Evolutionary conservation across 2,888 invertebrate genomes (phyloP), one percentile per base, ranked within the genome.

Genomic region (Bombylius discolor): DNA sequence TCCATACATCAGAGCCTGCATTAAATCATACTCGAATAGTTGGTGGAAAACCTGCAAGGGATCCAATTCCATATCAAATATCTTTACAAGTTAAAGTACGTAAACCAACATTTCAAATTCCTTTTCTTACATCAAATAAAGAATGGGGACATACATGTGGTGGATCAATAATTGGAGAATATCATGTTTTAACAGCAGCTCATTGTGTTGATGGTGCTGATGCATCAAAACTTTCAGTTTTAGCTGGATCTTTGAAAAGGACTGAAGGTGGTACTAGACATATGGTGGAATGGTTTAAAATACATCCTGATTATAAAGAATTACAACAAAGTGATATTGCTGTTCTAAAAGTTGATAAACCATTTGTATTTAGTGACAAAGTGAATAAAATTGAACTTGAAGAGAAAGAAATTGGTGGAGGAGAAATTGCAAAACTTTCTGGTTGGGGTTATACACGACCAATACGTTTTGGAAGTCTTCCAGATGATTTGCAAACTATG

Each of bases 311-410:
- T 57, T 73, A 70, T 51, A 55, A 67, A 51, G 68, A 70, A 42
- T 53, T 73, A 45, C 66, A 67, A 5, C 70, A 67, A 32, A 69
- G 71, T 53, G 73, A 73, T 53, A 70, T 73, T 53, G 72, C 73
- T 12, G 64, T 73, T 13, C 60, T 73, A 23, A 70, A 63, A 57
- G 64, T 73, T 14, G 66, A 67, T 52, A 66, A 66, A 3, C 64
- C 70, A 5, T 68, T 73, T 12, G 57, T 64, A 52, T 50, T 70
- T 58, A 64, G 61, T 11, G 59, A 64, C 34, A 68, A 64, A 1
- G 71, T 79, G 0, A 68, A 71, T 42, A 69, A 74, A 3, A 75
- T 82, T 42, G 68, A 68, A 57, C 68, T 70, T 8, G 65, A 64
- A 39, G 65, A 68, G 52, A 61, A 60, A 36, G 56, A 61, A 31